A percentile compares a stretch with the other conserved stretches of the same genome.
Conservation (phyloP, 2,888 invertebrate genomes). For the Venustoraphidia nigricollis region DNA sequence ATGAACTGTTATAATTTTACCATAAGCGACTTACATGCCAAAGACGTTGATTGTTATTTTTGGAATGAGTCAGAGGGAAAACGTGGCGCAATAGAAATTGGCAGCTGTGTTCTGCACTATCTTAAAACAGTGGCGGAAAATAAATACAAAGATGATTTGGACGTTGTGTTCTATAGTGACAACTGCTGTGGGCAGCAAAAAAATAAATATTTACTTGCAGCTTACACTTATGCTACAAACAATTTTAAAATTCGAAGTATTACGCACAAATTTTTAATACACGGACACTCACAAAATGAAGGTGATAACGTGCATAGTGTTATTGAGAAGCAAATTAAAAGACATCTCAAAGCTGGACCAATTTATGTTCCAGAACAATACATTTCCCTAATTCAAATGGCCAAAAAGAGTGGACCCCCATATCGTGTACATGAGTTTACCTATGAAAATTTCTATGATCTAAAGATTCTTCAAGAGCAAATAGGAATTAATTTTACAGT, state of each 20-base stretch:
- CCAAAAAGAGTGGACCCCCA: slow-evolving; percentile 13
- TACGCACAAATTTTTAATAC: slow-evolving; percentile 13
- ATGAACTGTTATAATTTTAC: neutral
- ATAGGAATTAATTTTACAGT: slow-evolving; percentile 13
- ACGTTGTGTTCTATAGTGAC: slow-evolving; percentile 17
- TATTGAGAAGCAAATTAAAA: slow-evolving; percentile 14
- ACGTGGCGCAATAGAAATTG: no score
- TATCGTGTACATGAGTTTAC: slow-evolving; percentile 11
- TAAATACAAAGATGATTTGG: slow-evolving; percentile 8
- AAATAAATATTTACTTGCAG: slow-evolving; percentile 12
- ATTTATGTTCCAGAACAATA: no score
- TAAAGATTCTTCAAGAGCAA: slow-evolving; percentile 11
- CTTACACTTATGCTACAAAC: no score
- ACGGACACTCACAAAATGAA: slow-evolving; percentile 13
- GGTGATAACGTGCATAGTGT: slow-evolving; percentile 12
- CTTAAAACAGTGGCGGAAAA: no score
- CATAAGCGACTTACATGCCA: neutral
- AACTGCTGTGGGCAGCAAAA: slow-evolving; percentile 18
- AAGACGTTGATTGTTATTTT: no score
- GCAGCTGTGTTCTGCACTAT: no score
- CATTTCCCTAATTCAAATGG: slow-evolving; percentile 11
- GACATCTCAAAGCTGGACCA: no score
- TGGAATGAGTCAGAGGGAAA: no score
- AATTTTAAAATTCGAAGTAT: slow-evolving; percentile 11
- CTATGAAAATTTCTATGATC: slow-evolving; percentile 8